A percentile compares a stretch with the other conserved stretches of the same genome.
Evolutionary conservation across 2,797 vertebrate species (phyloP).

Genomic region (Halcyon smyrnensis): DNA sequence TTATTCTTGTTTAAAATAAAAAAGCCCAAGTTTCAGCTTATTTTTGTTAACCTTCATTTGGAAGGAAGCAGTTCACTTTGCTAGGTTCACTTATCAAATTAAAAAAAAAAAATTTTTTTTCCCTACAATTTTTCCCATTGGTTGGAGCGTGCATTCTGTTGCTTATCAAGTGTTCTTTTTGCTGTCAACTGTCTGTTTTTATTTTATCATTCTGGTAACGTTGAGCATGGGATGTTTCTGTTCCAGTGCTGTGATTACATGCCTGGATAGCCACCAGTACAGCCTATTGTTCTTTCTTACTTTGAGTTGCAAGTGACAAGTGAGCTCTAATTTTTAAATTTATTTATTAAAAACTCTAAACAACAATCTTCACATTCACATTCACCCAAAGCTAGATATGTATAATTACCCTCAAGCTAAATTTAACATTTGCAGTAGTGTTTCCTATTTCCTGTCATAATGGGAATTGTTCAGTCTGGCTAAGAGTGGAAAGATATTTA

Average conservation of each 20-base stretch:
- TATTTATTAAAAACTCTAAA: slow-evolving; percentile 37
- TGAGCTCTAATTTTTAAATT: slow-evolving; percentile 54
- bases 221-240: background rate
- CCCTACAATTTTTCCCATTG: background rate
- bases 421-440: background rate
- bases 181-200: background rate
- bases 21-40: background rate
- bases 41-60: background rate
- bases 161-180: background rate
- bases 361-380: slow-evolving; percentile 22
- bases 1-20: background rate
- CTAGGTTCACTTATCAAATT: background rate
- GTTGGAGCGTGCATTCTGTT: background rate
- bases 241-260: slow-evolving; percentile 11
- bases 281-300: slow-evolving; percentile 22
- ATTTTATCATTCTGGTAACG: background rate
- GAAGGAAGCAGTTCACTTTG: background rate
- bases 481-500: background rate
- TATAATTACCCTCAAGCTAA: background rate
- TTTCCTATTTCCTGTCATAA: background rate
- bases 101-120: background rate
- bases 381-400: background rate
- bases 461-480: background rate
- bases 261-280: slow-evolving; percentile 50
- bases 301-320: slow-evolving; percentile 32